Percentiles rank a stretch among this genome's conserved stretches.
phyloP scores from a whole-genome alignment of 2,797 vertebrate species.

The Ficedula albicollis region DNA sequence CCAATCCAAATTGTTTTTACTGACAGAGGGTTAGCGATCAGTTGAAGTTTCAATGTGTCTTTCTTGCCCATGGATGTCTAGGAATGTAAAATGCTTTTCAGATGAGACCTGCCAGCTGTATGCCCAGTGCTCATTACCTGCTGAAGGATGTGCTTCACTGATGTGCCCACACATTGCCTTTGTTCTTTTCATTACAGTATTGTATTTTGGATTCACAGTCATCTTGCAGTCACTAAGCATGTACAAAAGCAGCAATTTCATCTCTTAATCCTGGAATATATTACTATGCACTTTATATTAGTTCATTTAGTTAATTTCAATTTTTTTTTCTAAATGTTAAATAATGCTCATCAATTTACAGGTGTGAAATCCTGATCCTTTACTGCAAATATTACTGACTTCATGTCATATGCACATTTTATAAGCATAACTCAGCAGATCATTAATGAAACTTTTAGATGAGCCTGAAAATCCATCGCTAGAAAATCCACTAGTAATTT shows the following conservation, averaged over 20 bases:
- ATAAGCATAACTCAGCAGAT: neutral
- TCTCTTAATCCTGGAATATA: neutral
- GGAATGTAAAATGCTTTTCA: neutral
- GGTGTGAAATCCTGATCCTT: neutral
- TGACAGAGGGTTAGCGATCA: neutral
- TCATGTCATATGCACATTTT: neutral
- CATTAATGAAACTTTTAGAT: neutral
- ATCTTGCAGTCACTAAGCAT: neutral
- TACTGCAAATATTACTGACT: neutral
- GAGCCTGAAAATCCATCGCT: neutral
- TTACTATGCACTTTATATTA: neutral
- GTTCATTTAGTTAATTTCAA: neutral
- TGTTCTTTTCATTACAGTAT: neutral
- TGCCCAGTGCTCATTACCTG: neutral
- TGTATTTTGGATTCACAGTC: neutral
- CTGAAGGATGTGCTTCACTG: neutral
- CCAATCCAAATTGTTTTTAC: neutral
- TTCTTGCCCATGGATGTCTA: neutral
- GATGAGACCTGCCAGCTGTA: neutral
- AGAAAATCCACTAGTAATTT: neutral
- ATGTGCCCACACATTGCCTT: neutral
- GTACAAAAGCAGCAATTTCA: neutral
- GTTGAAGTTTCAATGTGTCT: neutral
- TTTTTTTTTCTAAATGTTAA: neutral
- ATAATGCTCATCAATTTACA: neutral